phyloP scores from a whole-genome alignment of 2,888 invertebrate species.

The Neoscelio sp. region DNA sequence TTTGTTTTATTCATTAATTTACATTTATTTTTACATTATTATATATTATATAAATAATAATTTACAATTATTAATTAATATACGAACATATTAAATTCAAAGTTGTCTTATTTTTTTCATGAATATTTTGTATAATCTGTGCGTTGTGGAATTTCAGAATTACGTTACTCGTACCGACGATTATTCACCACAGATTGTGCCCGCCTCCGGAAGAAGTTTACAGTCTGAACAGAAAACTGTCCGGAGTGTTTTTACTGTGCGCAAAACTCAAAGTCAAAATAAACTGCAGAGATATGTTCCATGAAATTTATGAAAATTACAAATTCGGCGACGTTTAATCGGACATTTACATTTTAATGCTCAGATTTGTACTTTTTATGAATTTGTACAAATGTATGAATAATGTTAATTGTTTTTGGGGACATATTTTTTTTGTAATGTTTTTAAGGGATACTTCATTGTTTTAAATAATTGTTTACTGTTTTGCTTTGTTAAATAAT shows the following conservation, averaged over 20 bases:
- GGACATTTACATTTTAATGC: neutral
- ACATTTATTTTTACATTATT: too few species aligned
- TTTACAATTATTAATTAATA: constrained; percentile 11
- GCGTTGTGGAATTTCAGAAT: constrained; percentile 86
- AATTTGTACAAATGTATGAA: neutral
- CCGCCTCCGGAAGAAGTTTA: constrained; percentile 99
- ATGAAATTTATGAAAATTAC: constrained; percentile 90
- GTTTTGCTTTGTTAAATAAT: too few species aligned
- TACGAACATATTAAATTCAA: constrained; percentile 12
- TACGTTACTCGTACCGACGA: constrained; percentile 95
- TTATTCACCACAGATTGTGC: constrained; percentile 96
- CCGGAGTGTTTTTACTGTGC: constrained; percentile 97
- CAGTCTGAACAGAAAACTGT: constrained; percentile 97
- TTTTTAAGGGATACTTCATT: too few species aligned
- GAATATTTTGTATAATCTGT: too few species aligned
- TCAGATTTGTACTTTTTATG: neutral
- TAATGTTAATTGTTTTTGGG: too few species aligned
- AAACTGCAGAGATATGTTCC: constrained; percentile 91
- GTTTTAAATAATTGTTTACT: too few species aligned
- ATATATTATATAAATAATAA: too few species aligned
- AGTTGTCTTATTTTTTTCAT: too few species aligned
- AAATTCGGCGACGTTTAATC: constrained; percentile 79
- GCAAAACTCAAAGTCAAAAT: constrained; percentile 93
- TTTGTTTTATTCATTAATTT: too few species aligned
- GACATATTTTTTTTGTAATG: too few species aligned